Percentiles rank a stretch among this genome's conserved stretches.
Evolutionary conservation across 2,113 vertebrate genomes (phyloP).

Genomic region (Promerops cafer): DNA sequence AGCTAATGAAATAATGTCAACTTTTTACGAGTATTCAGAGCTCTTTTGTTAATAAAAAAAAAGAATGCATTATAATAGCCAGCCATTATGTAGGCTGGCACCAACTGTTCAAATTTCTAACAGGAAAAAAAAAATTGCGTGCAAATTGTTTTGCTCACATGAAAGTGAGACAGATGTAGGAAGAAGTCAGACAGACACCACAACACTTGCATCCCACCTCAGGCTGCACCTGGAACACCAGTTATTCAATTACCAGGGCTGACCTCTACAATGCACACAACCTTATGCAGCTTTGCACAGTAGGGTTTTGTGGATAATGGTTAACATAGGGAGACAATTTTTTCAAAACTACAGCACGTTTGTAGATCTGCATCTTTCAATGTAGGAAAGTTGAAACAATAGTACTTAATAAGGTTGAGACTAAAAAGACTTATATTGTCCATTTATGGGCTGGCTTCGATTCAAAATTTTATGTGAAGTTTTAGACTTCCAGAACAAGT

Average conservation of each 20-base stretch:
- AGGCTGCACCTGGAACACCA: background rate
- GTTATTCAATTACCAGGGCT: background rate
- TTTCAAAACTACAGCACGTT: background rate
- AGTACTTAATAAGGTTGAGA: background rate
- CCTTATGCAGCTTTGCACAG: background rate
- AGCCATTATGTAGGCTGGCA: background rate
- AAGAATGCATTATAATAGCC: background rate
- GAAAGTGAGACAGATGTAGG: background rate
- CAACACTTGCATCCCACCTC: background rate
- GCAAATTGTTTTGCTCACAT: background rate
- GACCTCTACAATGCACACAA: background rate
- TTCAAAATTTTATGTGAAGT: background rate
- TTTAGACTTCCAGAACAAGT: background rate
- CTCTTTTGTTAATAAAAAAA: background rate
- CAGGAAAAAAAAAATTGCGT: background rate
- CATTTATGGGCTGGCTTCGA: background rate
- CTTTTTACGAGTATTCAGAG: constrained; percentile 20
- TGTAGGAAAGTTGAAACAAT: background rate
- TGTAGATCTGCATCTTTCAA: background rate
- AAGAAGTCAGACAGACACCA: background rate
- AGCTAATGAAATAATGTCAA: constrained; percentile 20
- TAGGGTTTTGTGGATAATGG: background rate
- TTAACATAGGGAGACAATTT: background rate
- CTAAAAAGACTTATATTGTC: background rate
- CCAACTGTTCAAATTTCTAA: background rate